These are phyloP conservation scores for Electrophaes corylata DNA, from an alignment of 2,888 invertebrate species.

Conservation along the genomic window DNA sequence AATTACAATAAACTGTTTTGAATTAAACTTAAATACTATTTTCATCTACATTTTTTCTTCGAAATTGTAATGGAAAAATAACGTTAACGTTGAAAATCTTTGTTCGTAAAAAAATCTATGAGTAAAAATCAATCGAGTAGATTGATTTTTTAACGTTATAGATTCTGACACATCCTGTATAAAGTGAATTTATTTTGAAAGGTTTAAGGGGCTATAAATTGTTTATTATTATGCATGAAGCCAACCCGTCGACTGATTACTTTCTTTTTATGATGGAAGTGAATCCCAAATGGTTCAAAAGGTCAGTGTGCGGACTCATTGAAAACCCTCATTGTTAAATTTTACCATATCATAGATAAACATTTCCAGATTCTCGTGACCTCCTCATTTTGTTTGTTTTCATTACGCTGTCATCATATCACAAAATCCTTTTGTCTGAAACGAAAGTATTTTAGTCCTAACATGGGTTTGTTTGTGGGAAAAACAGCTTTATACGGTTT, in stretches of 20 bases:
- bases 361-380: neutral
- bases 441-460: neutral
- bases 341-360: neutral
- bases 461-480: neutral
- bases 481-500: neutral
- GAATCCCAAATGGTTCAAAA: conserved; percentile 1
- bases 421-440: neutral
- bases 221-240: conserved; percentile 25
- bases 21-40: too few species aligned
- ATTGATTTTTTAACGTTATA: neutral
- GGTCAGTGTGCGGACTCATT: neutral
- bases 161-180: neutral
- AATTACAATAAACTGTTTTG: too few species aligned
- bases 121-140: too few species aligned
- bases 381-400: conserved; percentile 1
- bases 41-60: too few species aligned
- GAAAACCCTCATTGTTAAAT: neutral
- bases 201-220: conserved; percentile 31
- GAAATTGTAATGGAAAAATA: too few species aligned
- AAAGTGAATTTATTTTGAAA: conserved; percentile 10
- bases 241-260: conserved; percentile 19
- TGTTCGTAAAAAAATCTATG: too few species aligned
- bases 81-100: too few species aligned
- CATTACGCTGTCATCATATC: conserved; percentile 2
- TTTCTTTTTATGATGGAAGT: conserved; percentile 14